Evolutionary conservation across 2,888 invertebrate species (phyloP).

Genomic region (Orthonychiurus folsomi): DNA sequence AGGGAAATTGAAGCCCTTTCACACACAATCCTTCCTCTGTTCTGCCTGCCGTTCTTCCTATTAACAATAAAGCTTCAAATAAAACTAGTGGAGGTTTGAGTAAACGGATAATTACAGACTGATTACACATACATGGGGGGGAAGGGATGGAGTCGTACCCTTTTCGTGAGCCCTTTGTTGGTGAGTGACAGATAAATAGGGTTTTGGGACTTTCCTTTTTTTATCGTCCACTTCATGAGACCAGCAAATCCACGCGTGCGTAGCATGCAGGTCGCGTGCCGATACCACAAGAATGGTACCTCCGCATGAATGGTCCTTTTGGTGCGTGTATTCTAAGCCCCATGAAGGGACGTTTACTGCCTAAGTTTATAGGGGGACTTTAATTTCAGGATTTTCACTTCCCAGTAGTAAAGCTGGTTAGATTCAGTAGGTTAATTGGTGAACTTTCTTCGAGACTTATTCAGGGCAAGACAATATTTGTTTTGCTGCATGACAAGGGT

Average conservation of each 20-base stretch:
- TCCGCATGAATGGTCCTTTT: not conserved
- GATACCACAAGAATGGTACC: conserved; percentile 17
- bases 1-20: no score
- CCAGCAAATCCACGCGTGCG: conserved; percentile 22
- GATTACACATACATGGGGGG: not conserved
- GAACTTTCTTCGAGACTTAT: no score
- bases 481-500: no score
- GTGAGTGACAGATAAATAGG: conserved; percentile 1
- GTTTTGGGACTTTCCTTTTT: conserved; percentile 10
- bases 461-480: no score
- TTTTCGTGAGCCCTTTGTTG: not conserved
- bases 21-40: no score
- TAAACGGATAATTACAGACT: not conserved
- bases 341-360: not conserved
- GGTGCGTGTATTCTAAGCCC: not conserved
- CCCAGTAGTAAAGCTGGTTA: no score
- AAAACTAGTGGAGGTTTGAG: not conserved
- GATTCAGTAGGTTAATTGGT: no score
- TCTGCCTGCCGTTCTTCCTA: no score
- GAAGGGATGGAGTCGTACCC: not conserved
- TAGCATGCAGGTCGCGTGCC: conserved; percentile 22
- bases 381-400: not conserved
- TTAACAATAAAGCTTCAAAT: not conserved
- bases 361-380: not conserved
- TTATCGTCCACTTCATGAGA: conserved; percentile 16